Evolutionary conservation across 2,113 vertebrate species (phyloP).

Genomic region (Pomatostomus ruficeps): DNA sequence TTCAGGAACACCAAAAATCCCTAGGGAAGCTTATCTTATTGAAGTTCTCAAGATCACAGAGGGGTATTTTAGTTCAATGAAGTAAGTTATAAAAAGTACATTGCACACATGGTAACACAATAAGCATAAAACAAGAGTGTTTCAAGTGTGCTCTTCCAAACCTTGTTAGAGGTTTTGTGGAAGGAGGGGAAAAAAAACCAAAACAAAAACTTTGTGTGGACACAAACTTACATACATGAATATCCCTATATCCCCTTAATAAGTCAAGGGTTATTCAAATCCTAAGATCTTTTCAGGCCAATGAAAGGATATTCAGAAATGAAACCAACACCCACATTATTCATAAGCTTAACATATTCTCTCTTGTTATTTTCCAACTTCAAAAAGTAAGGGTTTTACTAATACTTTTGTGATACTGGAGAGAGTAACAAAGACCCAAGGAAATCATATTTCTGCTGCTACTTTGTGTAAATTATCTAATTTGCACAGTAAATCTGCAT

Average conservation of each 20-base stretch:
- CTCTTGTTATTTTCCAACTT: not conserved
- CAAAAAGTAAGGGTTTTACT: not conserved
- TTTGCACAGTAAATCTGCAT: conserved; percentile 1
- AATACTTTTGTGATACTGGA: not conserved
- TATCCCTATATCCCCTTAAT: not conserved
- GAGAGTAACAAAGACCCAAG: conserved; percentile 9
- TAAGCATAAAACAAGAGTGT: not conserved
- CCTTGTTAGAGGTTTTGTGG: not conserved
- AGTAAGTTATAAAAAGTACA: not conserved
- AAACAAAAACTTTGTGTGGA: not conserved
- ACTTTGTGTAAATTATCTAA: not conserved
- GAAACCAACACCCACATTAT: not conserved
- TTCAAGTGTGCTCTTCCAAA: not conserved
- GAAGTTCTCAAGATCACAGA: not conserved
- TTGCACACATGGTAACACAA: not conserved
- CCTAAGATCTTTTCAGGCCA: not conserved
- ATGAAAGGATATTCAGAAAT: not conserved
- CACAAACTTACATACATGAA: not conserved
- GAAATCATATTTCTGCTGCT: conserved; percentile 3
- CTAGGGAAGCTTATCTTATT: not conserved
- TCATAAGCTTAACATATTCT: not conserved
- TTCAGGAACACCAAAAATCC: not conserved
- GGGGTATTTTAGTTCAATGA: not conserved
- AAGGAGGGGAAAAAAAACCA: not conserved
- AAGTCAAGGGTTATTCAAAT: not conserved